Percentiles rank a stretch among this genome's conserved stretches.
These are phyloP conservation scores for Lasioglossum baleicum DNA, from an alignment of 1,140 invertebrate species.

Conservation along the genomic window DNA sequence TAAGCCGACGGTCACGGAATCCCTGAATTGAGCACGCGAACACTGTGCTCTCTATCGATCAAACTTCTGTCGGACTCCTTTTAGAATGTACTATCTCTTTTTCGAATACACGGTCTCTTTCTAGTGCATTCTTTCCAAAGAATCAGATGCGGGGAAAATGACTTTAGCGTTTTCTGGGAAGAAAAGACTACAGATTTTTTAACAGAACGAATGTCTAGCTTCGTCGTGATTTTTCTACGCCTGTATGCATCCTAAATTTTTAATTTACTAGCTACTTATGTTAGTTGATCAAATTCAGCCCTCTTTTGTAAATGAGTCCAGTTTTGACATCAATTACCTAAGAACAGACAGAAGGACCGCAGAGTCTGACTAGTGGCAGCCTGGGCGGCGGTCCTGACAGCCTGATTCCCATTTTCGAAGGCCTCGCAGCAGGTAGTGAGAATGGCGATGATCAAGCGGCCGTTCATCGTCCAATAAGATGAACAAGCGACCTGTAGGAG, in stretches of 20 bases:
- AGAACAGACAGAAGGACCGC: slow-evolving; percentile 89
- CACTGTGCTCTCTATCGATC: slow-evolving; percentile 47
- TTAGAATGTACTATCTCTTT: background rate
- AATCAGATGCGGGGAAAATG: too few species aligned
- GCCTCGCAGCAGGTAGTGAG: slow-evolving; percentile 87
- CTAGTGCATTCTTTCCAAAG: too few species aligned
- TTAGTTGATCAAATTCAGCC: too few species aligned
- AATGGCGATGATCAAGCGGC: slow-evolving; percentile 89
- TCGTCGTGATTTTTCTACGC: too few species aligned
- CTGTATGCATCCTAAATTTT: too few species aligned
- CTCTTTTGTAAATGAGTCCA: too few species aligned
- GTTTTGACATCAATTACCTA: slow-evolving; percentile 80
- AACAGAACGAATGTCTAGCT: too few species aligned
- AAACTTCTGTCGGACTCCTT: slow-evolving; percentile 30
- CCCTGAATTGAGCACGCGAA: slow-evolving; percentile 12
- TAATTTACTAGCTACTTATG: too few species aligned
- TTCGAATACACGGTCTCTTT: too few species aligned
- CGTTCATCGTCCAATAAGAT: slow-evolving; percentile 90
- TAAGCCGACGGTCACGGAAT: slow-evolving; percentile 8
- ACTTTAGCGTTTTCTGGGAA: too few species aligned
- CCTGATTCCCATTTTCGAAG: slow-evolving; percentile 87
- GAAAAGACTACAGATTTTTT: too few species aligned
- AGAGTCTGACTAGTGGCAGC: slow-evolving; percentile 91
- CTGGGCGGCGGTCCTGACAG: slow-evolving; percentile 89
- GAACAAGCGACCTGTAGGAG: slow-evolving; percentile 90